These are phyloP conservation scores for Hylaeus volcanicus DNA, from an alignment of 1,140 invertebrate genomes.

Conservation along the genomic window DNA sequence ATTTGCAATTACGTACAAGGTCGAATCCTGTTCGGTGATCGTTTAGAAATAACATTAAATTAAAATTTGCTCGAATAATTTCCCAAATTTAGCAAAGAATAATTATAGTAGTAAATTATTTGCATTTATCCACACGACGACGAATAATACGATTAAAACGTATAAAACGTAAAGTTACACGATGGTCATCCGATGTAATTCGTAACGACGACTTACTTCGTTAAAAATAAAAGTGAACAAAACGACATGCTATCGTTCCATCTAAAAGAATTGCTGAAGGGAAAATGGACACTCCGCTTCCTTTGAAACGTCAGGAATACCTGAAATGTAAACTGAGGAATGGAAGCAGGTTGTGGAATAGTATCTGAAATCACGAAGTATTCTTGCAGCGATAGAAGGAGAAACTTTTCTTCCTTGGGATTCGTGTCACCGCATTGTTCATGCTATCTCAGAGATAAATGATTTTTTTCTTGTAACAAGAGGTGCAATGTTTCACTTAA, in stretches of 20 bases:
- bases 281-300: slow-evolving; percentile 13
- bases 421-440: slow-evolving; percentile 52
- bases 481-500: slow-evolving; percentile 19
- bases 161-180: too few species aligned
- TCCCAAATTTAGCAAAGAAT: too few species aligned
- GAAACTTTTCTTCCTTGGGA: slow-evolving; percentile 33
- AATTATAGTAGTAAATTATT: too few species aligned
- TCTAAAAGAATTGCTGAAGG: neutral
- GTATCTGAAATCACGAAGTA: slow-evolving; percentile 19
- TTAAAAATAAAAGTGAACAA: too few species aligned
- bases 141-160: too few species aligned
- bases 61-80: too few species aligned
- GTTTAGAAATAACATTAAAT: too few species aligned
- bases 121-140: too few species aligned
- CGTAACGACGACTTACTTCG: neutral
- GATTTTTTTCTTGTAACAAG: slow-evolving; percentile 11
- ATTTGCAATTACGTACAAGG: too few species aligned
- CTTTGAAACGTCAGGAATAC: slow-evolving; percentile 11
- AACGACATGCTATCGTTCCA: neutral
- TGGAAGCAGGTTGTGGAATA: slow-evolving; percentile 21
- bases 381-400: slow-evolving; percentile 7
- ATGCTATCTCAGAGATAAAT: slow-evolving; percentile 14
- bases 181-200: too few species aligned
- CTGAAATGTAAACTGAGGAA: slow-evolving; percentile 21
- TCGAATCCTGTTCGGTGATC: too few species aligned